phyloP scores from a whole-genome alignment of 2,113 vertebrate species.

The Corynorhinus townsendii region DNA sequence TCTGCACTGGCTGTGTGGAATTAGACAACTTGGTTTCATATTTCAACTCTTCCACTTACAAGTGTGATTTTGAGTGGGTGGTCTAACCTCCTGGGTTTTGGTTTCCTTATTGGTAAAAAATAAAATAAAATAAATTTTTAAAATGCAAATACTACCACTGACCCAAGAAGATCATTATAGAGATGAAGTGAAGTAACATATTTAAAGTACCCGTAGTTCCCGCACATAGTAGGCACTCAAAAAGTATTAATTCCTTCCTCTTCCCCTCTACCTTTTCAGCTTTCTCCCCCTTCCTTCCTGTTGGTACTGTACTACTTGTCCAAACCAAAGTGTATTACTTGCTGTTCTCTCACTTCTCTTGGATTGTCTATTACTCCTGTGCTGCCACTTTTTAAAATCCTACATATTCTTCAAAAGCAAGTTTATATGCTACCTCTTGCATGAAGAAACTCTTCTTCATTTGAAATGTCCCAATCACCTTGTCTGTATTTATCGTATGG shows the following conservation, averaged over 20 bases:
- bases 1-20: not conserved
- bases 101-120: not conserved
- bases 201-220: not conserved
- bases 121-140: not conserved
- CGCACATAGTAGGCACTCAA: not conserved
- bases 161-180: not conserved
- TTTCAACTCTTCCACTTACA: not conserved
- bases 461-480: not conserved
- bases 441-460: constrained; percentile 5
- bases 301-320: not conserved
- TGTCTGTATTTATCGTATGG: not conserved
- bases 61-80: not conserved
- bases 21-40: not conserved
- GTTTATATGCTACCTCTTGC: not conserved
- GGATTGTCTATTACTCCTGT: not conserved
- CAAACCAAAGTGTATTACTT: not conserved
- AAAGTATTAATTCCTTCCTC: not conserved
- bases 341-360: not conserved
- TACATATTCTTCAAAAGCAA: not conserved
- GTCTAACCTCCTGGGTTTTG: not conserved
- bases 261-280: not conserved
- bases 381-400: not conserved
- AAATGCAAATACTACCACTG: not conserved
- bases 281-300: not conserved
- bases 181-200: not conserved